A percentile compares a stretch with the other conserved stretches of the same genome.
These are phyloP conservation scores for Periophthalmodon schlosseri DNA, from an alignment of 2,113 vertebrate genomes.

Conservation along the genomic window DNA sequence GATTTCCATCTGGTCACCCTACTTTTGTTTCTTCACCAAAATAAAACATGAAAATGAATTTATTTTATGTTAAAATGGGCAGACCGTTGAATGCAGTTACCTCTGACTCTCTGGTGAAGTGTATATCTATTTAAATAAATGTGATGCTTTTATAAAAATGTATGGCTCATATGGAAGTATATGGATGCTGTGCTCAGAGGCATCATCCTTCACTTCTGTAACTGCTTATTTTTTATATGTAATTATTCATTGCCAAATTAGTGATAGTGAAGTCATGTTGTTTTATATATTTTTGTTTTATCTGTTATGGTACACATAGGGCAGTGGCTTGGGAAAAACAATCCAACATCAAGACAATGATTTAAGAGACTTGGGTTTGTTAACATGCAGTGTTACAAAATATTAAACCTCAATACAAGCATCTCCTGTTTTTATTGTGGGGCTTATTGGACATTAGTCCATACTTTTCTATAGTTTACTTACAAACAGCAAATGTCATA, in stretches of 20 bases:
- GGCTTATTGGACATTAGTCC: neutral
- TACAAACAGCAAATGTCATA: neutral
- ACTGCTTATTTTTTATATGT: neutral
- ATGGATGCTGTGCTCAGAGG: neutral
- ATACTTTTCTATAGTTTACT: neutral
- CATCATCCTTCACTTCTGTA: neutral
- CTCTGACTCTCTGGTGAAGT: conserved; percentile 30
- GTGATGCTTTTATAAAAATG: conserved; percentile 38
- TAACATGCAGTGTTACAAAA: neutral
- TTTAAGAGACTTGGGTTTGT: neutral
- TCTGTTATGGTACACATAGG: neutral
- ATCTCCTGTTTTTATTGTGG: neutral
- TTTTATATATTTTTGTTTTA: neutral
- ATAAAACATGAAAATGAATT: neutral
- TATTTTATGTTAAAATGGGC: conserved; percentile 4
- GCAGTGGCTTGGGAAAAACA: neutral
- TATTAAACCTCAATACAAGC: no score
- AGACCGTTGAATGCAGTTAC: conserved; percentile 20
- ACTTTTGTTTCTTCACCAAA: neutral
- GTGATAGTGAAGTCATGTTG: neutral
- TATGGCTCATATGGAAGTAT: conserved; percentile 24
- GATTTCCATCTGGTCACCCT: no score
- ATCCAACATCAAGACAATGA: neutral
- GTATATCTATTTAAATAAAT: conserved; percentile 27
- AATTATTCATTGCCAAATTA: neutral